A percentile compares a stretch with the other conserved stretches of the same genome.
These are phyloP conservation scores for Masticophis lateralis DNA, from an alignment of 2,797 vertebrate genomes.

Conservation along the genomic window DNA sequence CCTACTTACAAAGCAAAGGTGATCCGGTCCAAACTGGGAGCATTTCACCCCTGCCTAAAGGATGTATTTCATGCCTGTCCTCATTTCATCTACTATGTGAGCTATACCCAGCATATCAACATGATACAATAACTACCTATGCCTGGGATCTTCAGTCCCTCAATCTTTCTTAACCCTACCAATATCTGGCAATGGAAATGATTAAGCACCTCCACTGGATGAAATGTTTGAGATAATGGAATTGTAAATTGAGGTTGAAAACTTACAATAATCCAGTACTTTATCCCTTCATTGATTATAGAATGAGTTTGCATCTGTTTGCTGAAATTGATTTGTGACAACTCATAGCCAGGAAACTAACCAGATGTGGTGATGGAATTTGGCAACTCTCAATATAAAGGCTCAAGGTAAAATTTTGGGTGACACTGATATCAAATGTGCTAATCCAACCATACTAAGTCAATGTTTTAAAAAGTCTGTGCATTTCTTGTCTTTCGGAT, in stretches of 20 bases:
- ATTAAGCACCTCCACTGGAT: not conserved
- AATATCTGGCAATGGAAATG: not conserved
- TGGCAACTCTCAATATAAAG: not conserved
- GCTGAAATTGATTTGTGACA: not conserved
- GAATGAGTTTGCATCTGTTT: not conserved
- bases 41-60: not conserved
- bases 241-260: not conserved
- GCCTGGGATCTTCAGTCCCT: not conserved
- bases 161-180: not conserved
- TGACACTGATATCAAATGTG: not conserved
- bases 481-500: not conserved
- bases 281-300: not conserved
- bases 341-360: not conserved
- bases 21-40: no score
- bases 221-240: not conserved
- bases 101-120: not conserved
- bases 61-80: not conserved
- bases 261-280: not conserved
- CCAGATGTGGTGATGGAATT: not conserved
- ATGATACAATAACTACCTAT: not conserved
- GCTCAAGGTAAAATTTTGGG: not conserved
- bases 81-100: not conserved
- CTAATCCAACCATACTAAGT: not conserved
- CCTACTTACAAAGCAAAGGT: not conserved
- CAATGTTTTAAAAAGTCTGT: not conserved